Percentiles rank a stretch among this genome's conserved stretches.
Conservation (phyloP, 2,797 vertebrate genomes). For the Anguilla anguilla region DNA sequence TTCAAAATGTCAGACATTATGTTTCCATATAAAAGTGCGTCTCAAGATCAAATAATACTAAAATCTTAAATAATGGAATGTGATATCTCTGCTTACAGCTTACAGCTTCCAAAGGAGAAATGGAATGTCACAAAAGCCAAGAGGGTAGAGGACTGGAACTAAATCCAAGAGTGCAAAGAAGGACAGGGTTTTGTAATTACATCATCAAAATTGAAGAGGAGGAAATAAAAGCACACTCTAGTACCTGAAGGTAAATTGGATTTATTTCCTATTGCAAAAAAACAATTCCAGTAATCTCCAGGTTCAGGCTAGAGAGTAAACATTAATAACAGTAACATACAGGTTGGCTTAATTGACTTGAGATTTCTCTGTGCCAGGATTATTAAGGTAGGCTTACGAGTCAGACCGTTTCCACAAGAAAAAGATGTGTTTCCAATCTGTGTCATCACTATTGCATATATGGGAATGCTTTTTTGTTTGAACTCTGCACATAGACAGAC, state of each 20-base stretch:
- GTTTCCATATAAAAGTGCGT: slow-evolving; percentile 79
- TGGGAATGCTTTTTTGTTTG: slow-evolving; percentile 71
- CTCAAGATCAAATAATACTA: slow-evolving; percentile 79
- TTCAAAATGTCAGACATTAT: slow-evolving; percentile 73
- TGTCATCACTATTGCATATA: slow-evolving; percentile 80
- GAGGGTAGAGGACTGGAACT: slow-evolving; percentile 57
- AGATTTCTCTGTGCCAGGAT: slow-evolving; percentile 86
- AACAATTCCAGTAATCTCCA: slow-evolving; percentile 97
- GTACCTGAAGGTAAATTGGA: slow-evolving; percentile 84
- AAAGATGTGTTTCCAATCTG: slow-evolving; percentile 72
- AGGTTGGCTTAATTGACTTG: slow-evolving; percentile 90
- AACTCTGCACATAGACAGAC: slow-evolving; percentile 57
- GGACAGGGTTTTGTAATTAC: slow-evolving; percentile 56
- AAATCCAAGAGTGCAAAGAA: slow-evolving; percentile 37
- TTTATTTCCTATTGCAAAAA: slow-evolving; percentile 80
- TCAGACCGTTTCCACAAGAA: slow-evolving; percentile 73
- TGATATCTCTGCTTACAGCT: slow-evolving; percentile 44
- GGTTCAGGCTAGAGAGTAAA: slow-evolving; percentile 97
- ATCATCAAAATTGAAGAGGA: slow-evolving; percentile 59
- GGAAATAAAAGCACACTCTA: slow-evolving; percentile 67
- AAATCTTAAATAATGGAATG: slow-evolving; percentile 77
- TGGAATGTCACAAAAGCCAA: slow-evolving; percentile 64
- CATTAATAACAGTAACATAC: slow-evolving; percentile 99
- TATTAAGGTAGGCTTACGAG: slow-evolving; percentile 67
- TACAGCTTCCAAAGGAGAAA: slow-evolving; percentile 56